These are phyloP conservation scores for Nineta flava DNA, from an alignment of 2,888 invertebrate species.

Conservation along the genomic window DNA sequence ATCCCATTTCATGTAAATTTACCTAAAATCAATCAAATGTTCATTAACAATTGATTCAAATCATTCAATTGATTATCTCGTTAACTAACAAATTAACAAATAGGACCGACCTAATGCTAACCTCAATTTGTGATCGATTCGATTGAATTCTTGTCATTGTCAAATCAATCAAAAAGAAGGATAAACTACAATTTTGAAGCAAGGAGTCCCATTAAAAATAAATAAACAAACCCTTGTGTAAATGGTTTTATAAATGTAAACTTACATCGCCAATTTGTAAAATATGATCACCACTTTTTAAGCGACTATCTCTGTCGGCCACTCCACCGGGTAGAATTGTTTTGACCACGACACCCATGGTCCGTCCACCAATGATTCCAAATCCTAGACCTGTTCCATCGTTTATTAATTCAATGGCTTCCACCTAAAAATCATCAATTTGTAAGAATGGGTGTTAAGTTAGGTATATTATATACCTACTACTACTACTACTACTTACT, in stretches of 20 bases:
- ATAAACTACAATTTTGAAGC: no score
- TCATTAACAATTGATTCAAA: conserved; percentile 7
- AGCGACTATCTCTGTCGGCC: conserved; percentile 90
- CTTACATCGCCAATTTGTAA: conserved; percentile 48
- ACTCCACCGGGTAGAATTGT: conserved; percentile 96
- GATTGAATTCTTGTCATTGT: no score
- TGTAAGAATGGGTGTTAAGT: neutral
- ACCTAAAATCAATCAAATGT: conserved; percentile 4
- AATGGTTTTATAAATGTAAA: neutral
- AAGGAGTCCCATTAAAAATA: no score
- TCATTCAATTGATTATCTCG: neutral
- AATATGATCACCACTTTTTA: conserved; percentile 96
- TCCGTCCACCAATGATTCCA: conserved; percentile 93
- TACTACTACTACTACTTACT: conserved; percentile 29
- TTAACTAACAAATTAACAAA: neutral
- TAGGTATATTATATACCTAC: neutral
- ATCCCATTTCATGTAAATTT: conserved; percentile 91
- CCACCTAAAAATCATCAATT: conserved; percentile 22
- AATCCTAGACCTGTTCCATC: conserved; percentile 97
- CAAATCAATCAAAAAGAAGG: no score
- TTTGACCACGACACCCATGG: conserved; percentile 98
- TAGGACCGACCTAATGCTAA: neutral
- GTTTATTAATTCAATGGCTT: conserved; percentile 92
- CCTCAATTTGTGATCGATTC: no score
- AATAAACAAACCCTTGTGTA: no score